Base-by-base conservation (phyloP, 1,140 invertebrate genomes). In the Pomacea maculata region DNA sequence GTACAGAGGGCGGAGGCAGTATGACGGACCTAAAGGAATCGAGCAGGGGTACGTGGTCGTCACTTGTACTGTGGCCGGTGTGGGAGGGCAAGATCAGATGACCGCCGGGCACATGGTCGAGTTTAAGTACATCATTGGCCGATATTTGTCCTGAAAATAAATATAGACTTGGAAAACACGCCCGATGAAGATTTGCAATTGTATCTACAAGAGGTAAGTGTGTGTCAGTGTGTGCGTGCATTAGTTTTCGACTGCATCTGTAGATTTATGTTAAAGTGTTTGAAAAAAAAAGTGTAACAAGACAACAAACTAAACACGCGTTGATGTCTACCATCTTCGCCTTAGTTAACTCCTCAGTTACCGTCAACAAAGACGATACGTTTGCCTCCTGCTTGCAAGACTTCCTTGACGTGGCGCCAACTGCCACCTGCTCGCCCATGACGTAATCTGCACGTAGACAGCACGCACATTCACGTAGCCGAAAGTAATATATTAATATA, bases 381-480 rank as follows among this genome's bases (percentile, higher is more conserved):
- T n/a, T 77, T 76, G 45, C 88, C 88, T 10, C 85, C 86, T 14
- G 87, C 87, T 70, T 89, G 88, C 45, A 89, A 55, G 5, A 89
- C 87, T 75, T 89, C 88, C 72, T 86, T 88, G 19, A 89, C 86
- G 79, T 89, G 88, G 68, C 88, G 79, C 88, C 88, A 89, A 63
- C 86, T 87, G 19, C 88, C 88, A 7, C 88, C 88, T 15, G 84
- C 85, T 25, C 87, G 80, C 15, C 88, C 88, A 19, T 86, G 84
- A 74, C 88, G 83, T 78, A 88, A 83, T 79, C 88, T 89, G 78
- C 8, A 81, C 70, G 54, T 10, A 63, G 14, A 72, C 61, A 57
- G n/a, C 77, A n/a, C 61, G 34, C 68, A 68, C 10, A 29, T 70
- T 4, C 6, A 70, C 6, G 45, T 29, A 29, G 19, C 8, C 17